Conservation (phyloP, 2,797 vertebrate genomes). For the Oophaga sylvatica region DNA sequence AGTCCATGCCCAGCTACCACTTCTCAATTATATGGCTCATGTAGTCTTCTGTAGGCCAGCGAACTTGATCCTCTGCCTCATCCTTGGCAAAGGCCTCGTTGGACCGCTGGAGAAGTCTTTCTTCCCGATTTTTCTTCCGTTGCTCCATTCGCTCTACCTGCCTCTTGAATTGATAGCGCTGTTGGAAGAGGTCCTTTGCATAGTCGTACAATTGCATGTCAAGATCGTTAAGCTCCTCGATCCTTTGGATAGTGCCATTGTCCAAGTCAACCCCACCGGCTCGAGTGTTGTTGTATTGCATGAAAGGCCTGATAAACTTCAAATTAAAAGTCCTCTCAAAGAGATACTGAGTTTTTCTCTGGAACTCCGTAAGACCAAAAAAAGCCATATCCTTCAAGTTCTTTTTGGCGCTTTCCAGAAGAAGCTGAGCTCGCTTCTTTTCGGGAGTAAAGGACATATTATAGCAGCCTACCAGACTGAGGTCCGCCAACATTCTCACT, state of each 20-base stretch:
- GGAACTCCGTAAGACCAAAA: slow-evolving; percentile 97
- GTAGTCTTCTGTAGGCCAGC: slow-evolving; percentile 97
- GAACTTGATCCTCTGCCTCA: slow-evolving; percentile 83
- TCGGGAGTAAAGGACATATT: slow-evolving; percentile 97
- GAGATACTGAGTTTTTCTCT: slow-evolving; percentile 98
- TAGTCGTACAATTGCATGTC: slow-evolving; percentile 99
- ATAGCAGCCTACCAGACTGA: slow-evolving; percentile 97
- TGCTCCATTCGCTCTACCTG: slow-evolving; percentile 93
- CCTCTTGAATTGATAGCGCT: slow-evolving; percentile 94
- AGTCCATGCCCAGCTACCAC: slow-evolving; percentile 85
- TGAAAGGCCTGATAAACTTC: slow-evolving; percentile 96
- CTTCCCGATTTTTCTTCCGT: slow-evolving; percentile 85
- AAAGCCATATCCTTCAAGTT: slow-evolving; percentile 98
- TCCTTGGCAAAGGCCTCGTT: slow-evolving; percentile 76
- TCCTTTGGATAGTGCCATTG: slow-evolving; percentile 88
- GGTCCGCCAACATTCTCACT: slow-evolving; percentile 94
- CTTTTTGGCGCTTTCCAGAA: slow-evolving; percentile 96
- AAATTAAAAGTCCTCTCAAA: slow-evolving; percentile 96
- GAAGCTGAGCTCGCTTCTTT: slow-evolving; percentile 91
- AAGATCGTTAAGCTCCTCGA: slow-evolving; percentile 96
- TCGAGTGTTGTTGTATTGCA: slow-evolving; percentile 98
- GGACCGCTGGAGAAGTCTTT: slow-evolving; percentile 80
- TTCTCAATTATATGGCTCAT: slow-evolving; percentile 99
- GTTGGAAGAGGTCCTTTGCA: slow-evolving; percentile 94
- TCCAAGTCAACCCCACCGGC: slow-evolving; percentile 94